Percentiles rank a stretch among this genome's conserved stretches.
Evolutionary conservation across 2,888 invertebrate genomes (phyloP).

Genomic region (Strigamia crassipes): DNA sequence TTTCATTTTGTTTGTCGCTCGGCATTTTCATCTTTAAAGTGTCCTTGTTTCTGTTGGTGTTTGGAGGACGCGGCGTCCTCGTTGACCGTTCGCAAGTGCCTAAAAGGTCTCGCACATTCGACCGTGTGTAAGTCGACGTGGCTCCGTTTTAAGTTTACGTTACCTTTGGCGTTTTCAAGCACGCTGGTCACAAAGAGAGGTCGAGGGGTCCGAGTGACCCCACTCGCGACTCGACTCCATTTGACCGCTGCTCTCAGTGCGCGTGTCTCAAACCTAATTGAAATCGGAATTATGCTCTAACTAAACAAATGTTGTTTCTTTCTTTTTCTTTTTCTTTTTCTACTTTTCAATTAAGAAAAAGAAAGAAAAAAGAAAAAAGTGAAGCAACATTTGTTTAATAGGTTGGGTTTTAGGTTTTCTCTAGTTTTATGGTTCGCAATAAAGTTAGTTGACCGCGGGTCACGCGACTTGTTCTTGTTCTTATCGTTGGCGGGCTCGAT

Average conservation of each 20-base stretch:
- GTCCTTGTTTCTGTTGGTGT: not conserved
- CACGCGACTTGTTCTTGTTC: not conserved
- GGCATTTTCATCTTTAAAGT: constrained; percentile 7
- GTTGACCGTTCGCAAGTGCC: not conserved
- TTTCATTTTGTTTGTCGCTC: not conserved
- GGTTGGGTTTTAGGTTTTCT: too few species aligned
- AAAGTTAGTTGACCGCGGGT: constrained; percentile 15
- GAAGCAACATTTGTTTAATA: not conserved
- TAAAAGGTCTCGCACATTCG: constrained; percentile 27
- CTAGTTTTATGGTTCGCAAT: not conserved
- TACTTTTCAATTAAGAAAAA: too few species aligned
- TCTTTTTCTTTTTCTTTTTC: too few species aligned
- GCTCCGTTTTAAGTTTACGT: not conserved
- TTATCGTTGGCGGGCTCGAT: not conserved
- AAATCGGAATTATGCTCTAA: constrained; percentile 3
- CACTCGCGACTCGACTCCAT: constrained; percentile 29
- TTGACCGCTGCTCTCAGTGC: constrained; percentile 8
- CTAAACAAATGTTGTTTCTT: not conserved
- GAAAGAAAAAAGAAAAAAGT: too few species aligned
- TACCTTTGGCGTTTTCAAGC: constrained; percentile 28
- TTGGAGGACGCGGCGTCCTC: not conserved
- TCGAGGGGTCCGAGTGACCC: constrained; percentile 12
- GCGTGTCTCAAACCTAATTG: not conserved
- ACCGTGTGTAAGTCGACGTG: not conserved
- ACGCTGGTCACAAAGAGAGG: not conserved